A percentile compares a stretch with the other conserved stretches of the same genome.
These are phyloP conservation scores for Ariolimax columbianus DNA, from an alignment of 2,888 invertebrate genomes.

Conservation along the genomic window DNA sequence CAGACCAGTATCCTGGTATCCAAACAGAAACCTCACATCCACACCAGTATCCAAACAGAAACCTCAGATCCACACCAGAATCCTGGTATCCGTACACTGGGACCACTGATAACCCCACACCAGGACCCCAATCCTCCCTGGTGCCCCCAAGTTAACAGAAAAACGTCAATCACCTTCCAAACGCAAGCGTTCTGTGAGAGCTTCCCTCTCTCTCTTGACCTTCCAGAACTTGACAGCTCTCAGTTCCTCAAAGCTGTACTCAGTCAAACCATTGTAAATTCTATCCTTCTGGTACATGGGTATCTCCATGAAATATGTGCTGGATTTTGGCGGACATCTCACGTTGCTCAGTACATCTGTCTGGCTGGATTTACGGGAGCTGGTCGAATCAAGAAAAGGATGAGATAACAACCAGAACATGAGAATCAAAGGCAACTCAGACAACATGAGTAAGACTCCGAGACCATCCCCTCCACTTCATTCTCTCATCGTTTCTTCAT, in stretches of 20 bases:
- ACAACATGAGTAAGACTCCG: neutral
- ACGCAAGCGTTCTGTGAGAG: slow-evolving; percentile 7
- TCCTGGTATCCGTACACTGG: no score
- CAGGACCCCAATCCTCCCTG: no score
- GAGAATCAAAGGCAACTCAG: neutral
- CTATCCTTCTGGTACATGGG: slow-evolving; percentile 86
- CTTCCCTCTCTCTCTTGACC: slow-evolving; percentile 43
- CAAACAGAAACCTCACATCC: no score
- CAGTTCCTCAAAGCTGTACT: slow-evolving; percentile 89
- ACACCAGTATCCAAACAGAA: no score
- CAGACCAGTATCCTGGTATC: no score
- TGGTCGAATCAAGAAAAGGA: neutral
- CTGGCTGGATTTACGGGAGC: slow-evolving; percentile 26
- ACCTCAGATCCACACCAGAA: no score
- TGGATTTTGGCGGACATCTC: neutral
- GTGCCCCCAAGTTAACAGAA: no score
- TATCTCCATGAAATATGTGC: slow-evolving; percentile 77
- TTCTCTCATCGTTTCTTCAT: no score
- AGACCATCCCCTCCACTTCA: no score
- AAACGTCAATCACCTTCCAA: slow-evolving; percentile 26
- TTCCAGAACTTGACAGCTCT: slow-evolving; percentile 79
- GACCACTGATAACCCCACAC: no score
- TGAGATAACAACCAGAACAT: neutral
- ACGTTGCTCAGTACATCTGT: slow-evolving; percentile 38
- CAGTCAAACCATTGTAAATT: slow-evolving; percentile 83